Percentiles rank a stretch among this genome's conserved stretches.
phyloP scores from a whole-genome alignment of 2,113 vertebrate species.

The Picathartes gymnocephalus region DNA sequence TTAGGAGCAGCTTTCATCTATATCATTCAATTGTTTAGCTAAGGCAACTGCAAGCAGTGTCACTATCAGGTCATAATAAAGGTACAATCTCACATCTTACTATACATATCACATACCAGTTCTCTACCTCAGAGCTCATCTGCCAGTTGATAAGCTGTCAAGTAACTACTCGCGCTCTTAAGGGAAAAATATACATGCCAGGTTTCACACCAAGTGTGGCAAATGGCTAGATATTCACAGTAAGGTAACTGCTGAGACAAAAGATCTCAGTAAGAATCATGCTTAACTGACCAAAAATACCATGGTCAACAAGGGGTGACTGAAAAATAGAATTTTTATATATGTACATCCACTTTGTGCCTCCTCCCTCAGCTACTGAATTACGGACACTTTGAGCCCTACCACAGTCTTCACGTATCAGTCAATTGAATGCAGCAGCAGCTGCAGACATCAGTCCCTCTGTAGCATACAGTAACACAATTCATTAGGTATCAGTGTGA shows the following conservation, averaged over 20 bases:
- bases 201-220: background rate
- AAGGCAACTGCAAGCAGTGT: background rate
- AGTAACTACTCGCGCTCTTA: background rate
- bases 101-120: background rate
- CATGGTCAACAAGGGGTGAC: background rate
- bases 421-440: background rate
- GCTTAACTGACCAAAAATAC: background rate
- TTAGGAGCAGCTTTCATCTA: background rate
- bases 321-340: background rate
- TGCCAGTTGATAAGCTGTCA: background rate
- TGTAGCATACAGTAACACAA: background rate
- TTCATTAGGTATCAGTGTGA: background rate
- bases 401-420: background rate
- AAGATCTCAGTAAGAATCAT: background rate
- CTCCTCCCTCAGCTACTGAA: background rate
- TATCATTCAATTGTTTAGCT: background rate
- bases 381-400: background rate
- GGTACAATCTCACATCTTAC: background rate
- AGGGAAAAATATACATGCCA: background rate
- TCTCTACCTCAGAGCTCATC: background rate
- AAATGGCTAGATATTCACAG: background rate
- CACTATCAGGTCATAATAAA: background rate
- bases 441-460: background rate
- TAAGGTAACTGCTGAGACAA: background rate
- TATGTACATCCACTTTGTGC: no score